A percentile compares a stretch with the other conserved stretches of the same genome.
Conservation (phyloP, 2,888 invertebrate genomes). For the Drosophila planitibia region DNA sequence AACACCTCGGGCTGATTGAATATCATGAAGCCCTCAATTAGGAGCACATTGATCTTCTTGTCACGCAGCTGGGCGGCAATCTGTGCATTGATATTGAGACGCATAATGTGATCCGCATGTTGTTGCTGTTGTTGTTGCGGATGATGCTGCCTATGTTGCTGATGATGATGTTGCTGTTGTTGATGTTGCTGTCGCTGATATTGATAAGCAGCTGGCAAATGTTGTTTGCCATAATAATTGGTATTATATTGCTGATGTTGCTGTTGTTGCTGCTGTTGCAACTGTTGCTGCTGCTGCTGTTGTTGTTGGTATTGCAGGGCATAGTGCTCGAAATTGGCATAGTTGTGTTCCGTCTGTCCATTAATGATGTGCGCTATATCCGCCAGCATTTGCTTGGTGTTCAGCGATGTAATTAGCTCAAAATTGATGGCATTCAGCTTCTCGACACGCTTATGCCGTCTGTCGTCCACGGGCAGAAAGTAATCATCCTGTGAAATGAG, state of each 20-base stretch:
- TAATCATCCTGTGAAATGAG: constrained; percentile 92
- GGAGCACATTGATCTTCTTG: constrained; percentile 86
- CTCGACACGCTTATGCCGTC: constrained; percentile 88
- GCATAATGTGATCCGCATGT: constrained; percentile 57
- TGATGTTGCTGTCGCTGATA: constrained; percentile 39
- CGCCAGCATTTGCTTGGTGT: constrained; percentile 90
- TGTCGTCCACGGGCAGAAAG: constrained; percentile 89
- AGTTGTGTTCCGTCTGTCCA: constrained; percentile 69
- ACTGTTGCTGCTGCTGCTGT: constrained; percentile 60
- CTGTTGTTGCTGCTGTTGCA: constrained; percentile 62
- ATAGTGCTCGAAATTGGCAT: constrained; percentile 78
- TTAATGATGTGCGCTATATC: constrained; percentile 86
- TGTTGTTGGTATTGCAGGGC: constrained; percentile 69
- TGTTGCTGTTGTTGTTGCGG: constrained; percentile 45
- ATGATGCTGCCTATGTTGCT: constrained; percentile 48
- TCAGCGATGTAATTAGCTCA: constrained; percentile 90
- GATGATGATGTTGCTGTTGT: constrained; percentile 43
- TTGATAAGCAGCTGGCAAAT: constrained; percentile 34
- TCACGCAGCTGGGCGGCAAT: constrained; percentile 76
- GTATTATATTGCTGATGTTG: constrained; percentile 58
- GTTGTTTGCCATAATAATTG: constrained; percentile 59
- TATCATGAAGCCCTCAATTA: constrained; percentile 92
- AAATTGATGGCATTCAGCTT: constrained; percentile 91
- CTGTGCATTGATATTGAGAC: constrained; percentile 68
- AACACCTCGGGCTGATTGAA: constrained; percentile 89